These are phyloP conservation scores for Sebastiscus tertius DNA, from an alignment of 2,797 vertebrate genomes.

Conservation along the genomic window DNA sequence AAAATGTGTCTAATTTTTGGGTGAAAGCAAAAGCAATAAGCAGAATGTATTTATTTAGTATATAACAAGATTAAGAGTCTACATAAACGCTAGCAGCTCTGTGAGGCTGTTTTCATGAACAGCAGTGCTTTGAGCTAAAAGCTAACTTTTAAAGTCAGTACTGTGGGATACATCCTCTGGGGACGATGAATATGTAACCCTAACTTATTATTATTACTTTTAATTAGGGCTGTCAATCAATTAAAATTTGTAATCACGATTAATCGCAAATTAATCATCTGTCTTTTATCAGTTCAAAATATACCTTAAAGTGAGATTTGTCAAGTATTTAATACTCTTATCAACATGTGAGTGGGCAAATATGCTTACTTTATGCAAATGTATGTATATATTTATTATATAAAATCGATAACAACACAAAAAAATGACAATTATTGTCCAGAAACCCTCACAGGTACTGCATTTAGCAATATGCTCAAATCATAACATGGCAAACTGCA, in stretches of 20 bases:
- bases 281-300: no score
- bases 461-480: no score
- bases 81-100: not conserved
- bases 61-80: not conserved
- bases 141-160: not conserved
- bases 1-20: not conserved
- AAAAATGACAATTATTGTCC: no score
- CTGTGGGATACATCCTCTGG: not conserved
- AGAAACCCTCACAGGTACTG: no score
- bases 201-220: not conserved
- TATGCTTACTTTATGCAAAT: no score
- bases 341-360: no score
- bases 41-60: not conserved
- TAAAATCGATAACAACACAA: fast-evolving
- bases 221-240: not conserved
- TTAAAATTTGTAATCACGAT: fast-evolving
- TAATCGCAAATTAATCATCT: no score
- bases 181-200: not conserved
- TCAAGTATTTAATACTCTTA: no score
- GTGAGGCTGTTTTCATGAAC: not conserved
- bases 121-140: not conserved
- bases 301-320: no score
- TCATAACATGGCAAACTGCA: no score
- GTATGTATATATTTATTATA: no score
- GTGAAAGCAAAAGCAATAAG: not conserved